Evolutionary conservation across 2,113 vertebrate genomes (phyloP), one percentile per base, ranked within the genome.

Genomic region (Salvator merianae): DNA sequence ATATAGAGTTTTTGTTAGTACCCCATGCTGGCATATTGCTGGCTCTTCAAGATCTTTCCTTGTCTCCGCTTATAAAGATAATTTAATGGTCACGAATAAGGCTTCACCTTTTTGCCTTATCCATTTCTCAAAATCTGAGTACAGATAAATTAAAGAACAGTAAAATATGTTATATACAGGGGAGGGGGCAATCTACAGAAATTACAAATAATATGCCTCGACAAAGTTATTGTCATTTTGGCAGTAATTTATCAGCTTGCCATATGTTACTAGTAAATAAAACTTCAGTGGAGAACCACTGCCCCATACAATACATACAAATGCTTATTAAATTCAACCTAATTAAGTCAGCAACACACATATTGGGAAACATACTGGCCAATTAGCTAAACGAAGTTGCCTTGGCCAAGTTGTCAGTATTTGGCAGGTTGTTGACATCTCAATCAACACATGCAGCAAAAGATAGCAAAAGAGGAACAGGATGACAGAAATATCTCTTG

Each of bases 341-440:
- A 79, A 85, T 85, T 85, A 85, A 85, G 68, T 79, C 69, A 50
- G 69, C 50, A 79, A 68, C 16, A 79, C 83, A 79, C 83, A 85
- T 85, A 85, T 85, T 85, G 83, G 77, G 69, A 85, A 85, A 79
- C 83, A 85, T 85, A 85, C 83, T 79, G 83, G 55, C 83, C 83
- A 85, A 85, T 85, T 85, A 85, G 53, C 69, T 79, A 79, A 79
- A 72, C 14, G 32, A 73, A 85, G 83, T 85, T 85, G 53, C 69
- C 69, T 65, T 79, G 55, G 83, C 83, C 77, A 79, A 85, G 83
- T 73, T 85, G 55, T 85, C 83, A 85, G 38, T 47, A 73, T 85
- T 85, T 85, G 83, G 69, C 83, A 85, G 83, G 77, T 85, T 85
- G 77, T 85, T 85, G 55, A 85, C 55, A 73, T 85, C 32, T 85